These are phyloP conservation scores for Agrotis exclamationis DNA, from an alignment of 2,888 invertebrate species.

Conservation along the genomic window DNA sequence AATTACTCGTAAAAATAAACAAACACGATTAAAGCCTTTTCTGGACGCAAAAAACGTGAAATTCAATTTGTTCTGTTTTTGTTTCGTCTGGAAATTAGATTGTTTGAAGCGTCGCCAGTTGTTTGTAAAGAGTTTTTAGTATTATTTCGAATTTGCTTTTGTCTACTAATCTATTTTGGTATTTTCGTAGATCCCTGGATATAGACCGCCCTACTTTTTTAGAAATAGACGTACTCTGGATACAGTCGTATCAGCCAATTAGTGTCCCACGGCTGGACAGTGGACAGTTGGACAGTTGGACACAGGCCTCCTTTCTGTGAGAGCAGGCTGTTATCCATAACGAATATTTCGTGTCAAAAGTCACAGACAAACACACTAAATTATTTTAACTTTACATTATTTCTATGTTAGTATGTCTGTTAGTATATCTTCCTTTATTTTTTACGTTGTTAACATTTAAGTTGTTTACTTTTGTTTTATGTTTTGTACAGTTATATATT, in stretches of 20 bases:
- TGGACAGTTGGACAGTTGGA: too few relatives aligned
- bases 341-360: too few relatives aligned
- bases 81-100: slow-evolving; percentile 65
- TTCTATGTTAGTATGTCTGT: too few relatives aligned
- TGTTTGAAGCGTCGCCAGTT: slow-evolving; percentile 59
- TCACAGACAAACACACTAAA: too few relatives aligned
- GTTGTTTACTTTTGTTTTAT: too few relatives aligned
- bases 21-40: slow-evolving; percentile 62
- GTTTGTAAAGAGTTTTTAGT: slow-evolving; percentile 32
- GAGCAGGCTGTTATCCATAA: too few relatives aligned
- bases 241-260: too few relatives aligned
- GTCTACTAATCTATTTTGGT: slow-evolving; percentile 29
- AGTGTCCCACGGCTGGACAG: too few relatives aligned
- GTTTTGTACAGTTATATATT: too few relatives aligned
- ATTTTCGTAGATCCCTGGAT: slow-evolving; percentile 11
- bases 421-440: too few relatives aligned
- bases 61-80: slow-evolving; percentile 66
- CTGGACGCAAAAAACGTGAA: slow-evolving; percentile 60
- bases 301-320: too few relatives aligned
- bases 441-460: too few relatives aligned
- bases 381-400: not conserved
- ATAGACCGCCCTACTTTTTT: slow-evolving; percentile 21
- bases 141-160: slow-evolving; percentile 24
- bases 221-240: not conserved
- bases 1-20: slow-evolving; percentile 71